Evolutionary conservation across 1,140 invertebrate species (phyloP), one percentile per base, ranked within the genome.

Genomic region (Berghia stephanieae): DNA sequence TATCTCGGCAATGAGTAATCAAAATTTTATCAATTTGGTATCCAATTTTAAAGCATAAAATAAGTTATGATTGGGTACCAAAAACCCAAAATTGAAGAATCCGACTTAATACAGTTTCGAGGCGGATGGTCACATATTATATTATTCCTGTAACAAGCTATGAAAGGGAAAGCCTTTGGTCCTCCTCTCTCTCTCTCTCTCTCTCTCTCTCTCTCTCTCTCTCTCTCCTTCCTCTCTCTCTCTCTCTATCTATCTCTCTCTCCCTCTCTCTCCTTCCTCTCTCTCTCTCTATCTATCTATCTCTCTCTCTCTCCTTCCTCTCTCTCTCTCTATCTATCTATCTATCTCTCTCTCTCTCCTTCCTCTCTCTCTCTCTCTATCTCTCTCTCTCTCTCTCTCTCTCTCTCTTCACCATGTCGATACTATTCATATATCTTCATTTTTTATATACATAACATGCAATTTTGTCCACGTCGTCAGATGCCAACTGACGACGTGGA

Each of bases 141-240:
- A 16, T 27, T 63, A 21, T 27, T 27, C 8, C 27, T 21, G 10
- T 16, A 8, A 21, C 57, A 16, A 10, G 27, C 8, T 16, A 10
- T 63, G 27, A 31, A 16, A 63, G 13, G 27, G 57, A 8, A 63
- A 31, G 8, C 27, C 13, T 21, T 27, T 63, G 57, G 8, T 63
- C 8, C 27, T 31, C 27, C 57, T 63, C 57, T 63, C 57, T 63
- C 27, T 63, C 10, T 63, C 57, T 63, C 10, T 63, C 57, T 63
- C 57, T 63, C 57, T 16, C 10, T 27, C 10, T 63, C 57, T 63
- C 57, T 16, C 57, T 63, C 27, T 27, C 27, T 63, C 10, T 16
- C 10, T 63, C 27, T 63, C 27, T 63, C 57, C 27, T 27, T 63
- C 10, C 13, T 63, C 57, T 63, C 57, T 16, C 27, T 63, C 57